phyloP scores from a whole-genome alignment of 2,888 invertebrate genomes.

The Dolichopus griseipennis region DNA sequence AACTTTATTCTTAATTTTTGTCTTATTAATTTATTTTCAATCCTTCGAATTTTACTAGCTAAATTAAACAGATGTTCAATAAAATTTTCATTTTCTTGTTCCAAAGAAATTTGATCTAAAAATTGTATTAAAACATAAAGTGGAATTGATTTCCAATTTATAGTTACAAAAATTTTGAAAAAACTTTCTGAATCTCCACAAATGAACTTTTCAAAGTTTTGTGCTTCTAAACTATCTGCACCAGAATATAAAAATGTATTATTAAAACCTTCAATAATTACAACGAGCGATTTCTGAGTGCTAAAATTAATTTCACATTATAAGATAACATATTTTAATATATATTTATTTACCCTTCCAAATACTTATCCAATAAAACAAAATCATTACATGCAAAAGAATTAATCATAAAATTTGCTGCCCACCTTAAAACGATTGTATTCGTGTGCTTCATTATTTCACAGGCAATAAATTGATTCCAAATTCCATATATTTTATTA shows the following conservation, averaged over 20 bases:
- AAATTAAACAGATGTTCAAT: slow-evolving; percentile 11
- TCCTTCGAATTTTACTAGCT: slow-evolving; percentile 9
- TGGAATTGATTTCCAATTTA: slow-evolving; percentile 35
- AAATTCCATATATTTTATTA: slow-evolving; percentile 20
- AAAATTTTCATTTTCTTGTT: no score
- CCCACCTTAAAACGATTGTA: slow-evolving; percentile 35
- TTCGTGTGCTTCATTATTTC: slow-evolving; percentile 33
- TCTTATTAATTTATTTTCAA: slow-evolving; percentile 16
- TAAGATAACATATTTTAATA: not conserved
- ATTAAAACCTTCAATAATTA: slow-evolving; percentile 33
- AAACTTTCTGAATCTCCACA: slow-evolving; percentile 21
- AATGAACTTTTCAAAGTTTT: slow-evolving; percentile 23
- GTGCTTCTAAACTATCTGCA: slow-evolving; percentile 22
- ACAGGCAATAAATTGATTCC: slow-evolving; percentile 29
- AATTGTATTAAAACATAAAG: slow-evolving; percentile 30
- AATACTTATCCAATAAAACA: not conserved
- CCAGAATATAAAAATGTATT: slow-evolving; percentile 32
- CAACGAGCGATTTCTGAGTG: slow-evolving; percentile 20
- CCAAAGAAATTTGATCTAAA: not conserved
- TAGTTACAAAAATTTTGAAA: slow-evolving; percentile 19
- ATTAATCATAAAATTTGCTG: slow-evolving; percentile 27
- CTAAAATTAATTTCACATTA: not conserved
- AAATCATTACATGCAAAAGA: slow-evolving; percentile 23
- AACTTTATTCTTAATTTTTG: slow-evolving; percentile 9
- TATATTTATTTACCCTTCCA: not conserved